Percentiles rank a stretch among this genome's conserved stretches.
Evolutionary conservation across 35 echinoderm and acorn worm genomes (phyloP).

Genomic region (Patiria miniata): DNA sequence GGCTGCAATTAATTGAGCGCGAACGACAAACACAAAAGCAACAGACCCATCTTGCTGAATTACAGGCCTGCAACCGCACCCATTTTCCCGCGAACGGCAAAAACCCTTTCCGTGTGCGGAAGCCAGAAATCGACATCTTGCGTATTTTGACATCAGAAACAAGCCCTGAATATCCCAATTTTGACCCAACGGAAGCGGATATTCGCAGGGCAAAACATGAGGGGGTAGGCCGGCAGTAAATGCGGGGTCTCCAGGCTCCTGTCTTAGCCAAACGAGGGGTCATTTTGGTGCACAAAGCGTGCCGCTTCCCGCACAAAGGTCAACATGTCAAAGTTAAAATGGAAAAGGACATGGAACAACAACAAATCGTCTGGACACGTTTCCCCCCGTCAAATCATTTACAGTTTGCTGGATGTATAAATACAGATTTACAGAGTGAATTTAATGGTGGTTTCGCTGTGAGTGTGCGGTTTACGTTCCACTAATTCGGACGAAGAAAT

Average conservation of each 20-base stretch:
- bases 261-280: slow-evolving; percentile 9
- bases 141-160: slow-evolving; percentile 3
- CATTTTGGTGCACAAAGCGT: slow-evolving; percentile 33
- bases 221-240: slow-evolving; percentile 12
- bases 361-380: slow-evolving; percentile 33
- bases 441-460: not conserved
- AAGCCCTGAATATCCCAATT: not conserved
- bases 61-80: not conserved
- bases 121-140: not conserved
- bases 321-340: slow-evolving; percentile 32
- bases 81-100: not conserved
- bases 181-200: slow-evolving; percentile 18
- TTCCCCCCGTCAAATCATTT: not conserved
- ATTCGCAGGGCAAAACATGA: not conserved
- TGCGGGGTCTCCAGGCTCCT: not conserved
- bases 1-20: no score
- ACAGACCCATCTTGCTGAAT: no score
- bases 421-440: not conserved
- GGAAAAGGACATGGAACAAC: slow-evolving; percentile 27
- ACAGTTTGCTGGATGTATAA: not conserved
- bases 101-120: not conserved
- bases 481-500: no score
- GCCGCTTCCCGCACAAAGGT: slow-evolving; percentile 26
- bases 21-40: no score
- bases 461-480: no score